A percentile compares a stretch with the other conserved stretches of the same genome.
These are phyloP conservation scores for Ceratina calcarata DNA, from an alignment of 1,140 invertebrate genomes.

Conservation along the genomic window DNA sequence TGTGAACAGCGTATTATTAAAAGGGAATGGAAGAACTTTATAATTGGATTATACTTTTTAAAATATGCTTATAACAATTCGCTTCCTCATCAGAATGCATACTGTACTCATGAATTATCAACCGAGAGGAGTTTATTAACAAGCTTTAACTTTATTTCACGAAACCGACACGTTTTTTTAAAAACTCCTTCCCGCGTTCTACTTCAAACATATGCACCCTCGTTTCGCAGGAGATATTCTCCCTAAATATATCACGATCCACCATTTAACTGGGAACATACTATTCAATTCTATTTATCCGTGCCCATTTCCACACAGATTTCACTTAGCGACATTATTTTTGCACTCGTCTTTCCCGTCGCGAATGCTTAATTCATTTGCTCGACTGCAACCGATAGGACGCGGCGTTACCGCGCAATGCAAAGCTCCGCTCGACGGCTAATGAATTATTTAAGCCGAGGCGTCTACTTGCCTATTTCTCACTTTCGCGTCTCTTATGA, in stretches of 20 bases:
- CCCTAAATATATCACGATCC: not conserved
- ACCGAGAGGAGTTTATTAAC: too few species aligned
- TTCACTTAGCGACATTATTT: constrained; percentile 10
- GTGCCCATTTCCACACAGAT: not conserved
- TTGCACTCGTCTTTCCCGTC: too few species aligned
- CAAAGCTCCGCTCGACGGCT: constrained; percentile 32
- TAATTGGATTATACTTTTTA: too few species aligned
- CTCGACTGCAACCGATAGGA: not conserved
- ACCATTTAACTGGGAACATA: not conserved
- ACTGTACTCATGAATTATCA: too few species aligned
- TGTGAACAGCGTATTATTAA: too few species aligned
- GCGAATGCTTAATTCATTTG: constrained; percentile 19
- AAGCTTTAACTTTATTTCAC: too few species aligned
- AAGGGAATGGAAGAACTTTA: too few species aligned
- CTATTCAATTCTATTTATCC: constrained; percentile 2
- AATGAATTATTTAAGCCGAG: constrained; percentile 54
- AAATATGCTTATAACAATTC: too few species aligned
- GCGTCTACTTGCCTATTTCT: not conserved
- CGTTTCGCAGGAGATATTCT: too few species aligned
- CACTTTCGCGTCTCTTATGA: not conserved
- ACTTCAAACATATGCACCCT: too few species aligned
- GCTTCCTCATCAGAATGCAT: too few species aligned
- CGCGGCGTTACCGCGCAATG: constrained; percentile 6
- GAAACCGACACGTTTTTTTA: too few species aligned
- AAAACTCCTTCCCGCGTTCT: not conserved